Percentiles rank a stretch among this genome's conserved stretches.
Evolutionary conservation across 2,797 vertebrate genomes (phyloP).

Genomic region (Ptychobarbus kaznakovi): DNA sequence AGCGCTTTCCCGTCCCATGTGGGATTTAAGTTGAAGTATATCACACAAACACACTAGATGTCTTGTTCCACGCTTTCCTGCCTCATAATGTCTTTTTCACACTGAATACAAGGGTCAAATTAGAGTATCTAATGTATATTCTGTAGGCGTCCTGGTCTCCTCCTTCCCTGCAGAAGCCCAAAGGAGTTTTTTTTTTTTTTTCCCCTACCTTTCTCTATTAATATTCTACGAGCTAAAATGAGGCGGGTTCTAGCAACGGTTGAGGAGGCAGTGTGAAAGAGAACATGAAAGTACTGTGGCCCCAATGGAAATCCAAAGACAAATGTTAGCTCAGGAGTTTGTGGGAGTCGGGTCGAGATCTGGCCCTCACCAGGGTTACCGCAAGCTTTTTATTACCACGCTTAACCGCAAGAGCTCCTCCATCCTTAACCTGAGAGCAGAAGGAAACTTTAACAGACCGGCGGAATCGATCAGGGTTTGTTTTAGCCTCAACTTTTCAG

Average conservation of each 20-base stretch:
- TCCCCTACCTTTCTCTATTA: constrained; percentile 41
- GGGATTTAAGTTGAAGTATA: constrained; percentile 23
- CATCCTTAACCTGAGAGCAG: background rate
- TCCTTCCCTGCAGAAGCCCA: constrained; percentile 1
- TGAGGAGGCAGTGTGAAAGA: constrained; percentile 41
- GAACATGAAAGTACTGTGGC: constrained; percentile 47
- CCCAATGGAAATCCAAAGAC: constrained; percentile 44
- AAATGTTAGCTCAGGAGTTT: constrained; percentile 56
- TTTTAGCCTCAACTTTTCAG: constrained; percentile 1
- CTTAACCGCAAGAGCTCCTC: constrained; percentile 1
- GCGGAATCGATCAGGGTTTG: constrained; percentile 19
- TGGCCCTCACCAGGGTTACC: constrained; percentile 19
- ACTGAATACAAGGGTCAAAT: constrained; percentile 42
- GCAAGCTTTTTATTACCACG: background rate
- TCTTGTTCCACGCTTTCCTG: background rate
- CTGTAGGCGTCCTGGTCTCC: constrained; percentile 34
- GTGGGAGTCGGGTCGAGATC: constrained; percentile 35
- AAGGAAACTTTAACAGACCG: constrained; percentile 12
- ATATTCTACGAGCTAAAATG: constrained; percentile 53
- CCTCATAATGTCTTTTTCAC: constrained; percentile 30
- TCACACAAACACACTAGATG: constrained; percentile 11
- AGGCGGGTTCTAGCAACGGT: constrained; percentile 35
- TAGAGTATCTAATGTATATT: constrained; percentile 39
- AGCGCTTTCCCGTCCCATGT: background rate
- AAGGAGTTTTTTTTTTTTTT: background rate